Evolutionary conservation across 2,888 invertebrate species (phyloP), one percentile per base, ranked within the genome.

Genomic region (Schizaphis graminum): DNA sequence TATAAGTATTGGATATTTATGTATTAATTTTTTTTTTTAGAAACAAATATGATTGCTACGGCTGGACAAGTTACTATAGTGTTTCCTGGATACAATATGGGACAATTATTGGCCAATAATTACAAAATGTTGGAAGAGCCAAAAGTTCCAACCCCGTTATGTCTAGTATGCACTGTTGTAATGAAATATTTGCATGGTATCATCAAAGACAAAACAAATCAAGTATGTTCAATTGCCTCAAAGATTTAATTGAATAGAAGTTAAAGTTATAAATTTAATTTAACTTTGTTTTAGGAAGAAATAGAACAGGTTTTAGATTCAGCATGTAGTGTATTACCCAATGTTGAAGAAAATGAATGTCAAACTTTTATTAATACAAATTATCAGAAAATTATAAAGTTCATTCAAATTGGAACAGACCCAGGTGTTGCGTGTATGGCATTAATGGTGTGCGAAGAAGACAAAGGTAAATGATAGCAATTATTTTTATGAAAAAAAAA

Each of bases 331-430:
- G 1, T 94, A 41, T 91, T 94, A n/a, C 94, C 94, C 1, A 86
- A 94, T 41, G 61, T 91, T 0, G 90, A 94, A 94, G 94, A 94
- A n/a, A 53, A 61, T 49, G 41, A 86, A 86, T 94, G 94, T 90
- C 84, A 90, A 49, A 0, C 5, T 28, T 94, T 94, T 86, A 28
- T 94, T 26, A 11, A 94, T 86, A 1, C 41, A 35, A 89, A 91
- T 24, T 94, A 90, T 61, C 2, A 16, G 1, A 5, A 85, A 41
- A 94, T 94, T 10, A n/a, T 94, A 1, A 86, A 41, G 3, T 49
- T 53, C 44, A 11, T 94, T 41, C 4, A 91, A 94, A 53, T 85
- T 26, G 94, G 90, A 90, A 94, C 94, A 26, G 28, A 53, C 13
- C 94, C 94, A 10, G 57, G 24, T n/a, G 49, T 94, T 86, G 94